A percentile compares a stretch with the other conserved stretches of the same genome.
Conservation (phyloP, 2,888 invertebrate genomes). For the Ptycholaimellus sp. region DNA sequence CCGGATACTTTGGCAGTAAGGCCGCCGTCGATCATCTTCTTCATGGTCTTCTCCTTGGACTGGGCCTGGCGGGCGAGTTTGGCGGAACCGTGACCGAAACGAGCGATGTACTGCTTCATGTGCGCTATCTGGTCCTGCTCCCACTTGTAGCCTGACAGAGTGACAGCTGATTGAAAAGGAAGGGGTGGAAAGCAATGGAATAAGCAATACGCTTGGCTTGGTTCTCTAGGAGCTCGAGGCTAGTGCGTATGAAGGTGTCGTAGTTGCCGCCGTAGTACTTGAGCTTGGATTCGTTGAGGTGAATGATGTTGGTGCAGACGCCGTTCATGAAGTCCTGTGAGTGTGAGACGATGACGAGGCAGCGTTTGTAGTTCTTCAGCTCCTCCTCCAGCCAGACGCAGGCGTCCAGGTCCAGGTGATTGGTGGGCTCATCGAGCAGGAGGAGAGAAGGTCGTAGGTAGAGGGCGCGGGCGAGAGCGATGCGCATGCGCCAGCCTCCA, state of each 20-base stretch:
- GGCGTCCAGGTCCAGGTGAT: conserved; percentile 54
- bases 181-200: too few species aligned
- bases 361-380: conserved; percentile 79
- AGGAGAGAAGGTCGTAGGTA: conserved; percentile 36
- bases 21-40: conserved; percentile 95
- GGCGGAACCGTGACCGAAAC: conserved; percentile 97
- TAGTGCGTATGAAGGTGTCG: conserved; percentile 76
- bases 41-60: conserved; percentile 93
- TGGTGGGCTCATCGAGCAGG: conserved; percentile 38
- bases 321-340: conserved; percentile 96
- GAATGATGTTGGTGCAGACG: conserved; percentile 68
- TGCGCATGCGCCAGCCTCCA: conserved; percentile 41
- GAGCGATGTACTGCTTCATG: conserved; percentile 98
- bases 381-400: conserved; percentile 99
- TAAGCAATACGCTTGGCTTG: conserved; percentile 98
- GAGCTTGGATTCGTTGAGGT: conserved; percentile 68
- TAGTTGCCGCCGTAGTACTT: conserved; percentile 87
- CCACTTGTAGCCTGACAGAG: conserved; percentile 98
- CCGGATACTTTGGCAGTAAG: conserved; percentile 69
- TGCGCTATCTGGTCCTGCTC: conserved; percentile 96
- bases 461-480: conserved; percentile 37
- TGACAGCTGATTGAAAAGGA: too few species aligned
- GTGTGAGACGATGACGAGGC: conserved; percentile 87
- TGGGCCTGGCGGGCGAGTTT: conserved; percentile 95
- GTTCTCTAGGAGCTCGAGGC: conserved; percentile 79